Percentiles rank a stretch among this genome's conserved stretches.
These are phyloP conservation scores for Parnassius glacialis DNA, from an alignment of 2,888 invertebrate genomes.

Conservation along the genomic window DNA sequence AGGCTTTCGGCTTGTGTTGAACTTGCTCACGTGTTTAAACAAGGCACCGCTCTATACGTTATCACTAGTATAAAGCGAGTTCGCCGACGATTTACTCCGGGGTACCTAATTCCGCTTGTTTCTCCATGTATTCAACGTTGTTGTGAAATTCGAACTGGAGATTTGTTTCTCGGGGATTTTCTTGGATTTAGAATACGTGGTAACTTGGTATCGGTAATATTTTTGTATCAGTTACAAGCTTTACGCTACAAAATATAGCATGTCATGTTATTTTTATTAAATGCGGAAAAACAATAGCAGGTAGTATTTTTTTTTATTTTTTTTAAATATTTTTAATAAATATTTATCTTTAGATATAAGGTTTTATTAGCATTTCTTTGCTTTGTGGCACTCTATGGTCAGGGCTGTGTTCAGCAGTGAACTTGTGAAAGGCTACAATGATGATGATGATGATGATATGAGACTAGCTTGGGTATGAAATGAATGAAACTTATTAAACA, in stretches of 20 bases:
- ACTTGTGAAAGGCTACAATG: too few relatives aligned
- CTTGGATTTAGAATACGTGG: conserved; percentile 22
- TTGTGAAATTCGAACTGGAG: conserved; percentile 17
- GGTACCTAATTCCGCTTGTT: conserved; percentile 45
- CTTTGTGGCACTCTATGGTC: too few relatives aligned
- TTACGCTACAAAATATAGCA: background rate
- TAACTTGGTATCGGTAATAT: conserved; percentile 15
- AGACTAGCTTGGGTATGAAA: too few relatives aligned
- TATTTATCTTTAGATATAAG: too few relatives aligned
- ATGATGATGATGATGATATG: too few relatives aligned
- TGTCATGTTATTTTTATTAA: too few relatives aligned
- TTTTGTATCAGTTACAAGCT: conserved; percentile 24
- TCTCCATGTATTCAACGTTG: conserved; percentile 30
- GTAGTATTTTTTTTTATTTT: too few relatives aligned
- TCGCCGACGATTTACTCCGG: conserved; percentile 48
- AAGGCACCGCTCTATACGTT: conserved; percentile 36
- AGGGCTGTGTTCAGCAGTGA: too few relatives aligned
- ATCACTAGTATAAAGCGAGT: conserved; percentile 46
- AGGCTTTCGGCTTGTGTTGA: conserved; percentile 57
- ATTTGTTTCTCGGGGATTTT: conserved; percentile 26
- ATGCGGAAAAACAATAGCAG: too few relatives aligned
- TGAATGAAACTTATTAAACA: too few relatives aligned
- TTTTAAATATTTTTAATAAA: too few relatives aligned
- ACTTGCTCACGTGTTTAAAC: conserved; percentile 53
- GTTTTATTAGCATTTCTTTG: too few relatives aligned